Evolutionary conservation across 2,113 vertebrate species (phyloP).

Genomic region (Marmota flaviventris): DNA sequence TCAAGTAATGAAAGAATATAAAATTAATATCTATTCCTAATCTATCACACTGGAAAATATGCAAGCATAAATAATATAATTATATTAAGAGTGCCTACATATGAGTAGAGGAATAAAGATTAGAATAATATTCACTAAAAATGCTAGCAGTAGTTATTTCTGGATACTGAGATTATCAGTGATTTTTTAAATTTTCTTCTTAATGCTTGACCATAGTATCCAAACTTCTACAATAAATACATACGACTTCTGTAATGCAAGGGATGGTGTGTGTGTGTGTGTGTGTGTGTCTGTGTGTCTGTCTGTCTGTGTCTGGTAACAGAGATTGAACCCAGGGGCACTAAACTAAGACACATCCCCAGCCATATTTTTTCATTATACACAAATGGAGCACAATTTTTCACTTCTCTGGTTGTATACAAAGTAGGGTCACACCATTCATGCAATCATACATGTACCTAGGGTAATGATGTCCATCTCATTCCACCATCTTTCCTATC

Average conservation of each 20-base stretch:
- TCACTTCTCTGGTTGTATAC: no score
- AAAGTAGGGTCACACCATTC: no score
- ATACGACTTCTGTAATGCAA: background rate
- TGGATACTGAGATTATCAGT: background rate
- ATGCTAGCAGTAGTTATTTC: constrained; percentile 28
- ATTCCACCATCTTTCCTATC: no score
- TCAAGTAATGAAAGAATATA: constrained; percentile 44
- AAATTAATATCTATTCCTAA: constrained; percentile 47
- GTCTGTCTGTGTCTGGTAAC: no score
- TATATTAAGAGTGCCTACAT: constrained; percentile 27
- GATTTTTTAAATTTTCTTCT: background rate
- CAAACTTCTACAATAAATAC: constrained; percentile 11
- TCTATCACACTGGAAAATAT: constrained; percentile 46
- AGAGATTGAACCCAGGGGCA: no score
- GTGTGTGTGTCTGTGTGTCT: no score
- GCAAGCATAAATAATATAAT: constrained; percentile 1
- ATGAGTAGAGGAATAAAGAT: background rate
- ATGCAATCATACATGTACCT: no score
- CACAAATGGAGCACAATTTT: no score
- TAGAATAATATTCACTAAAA: background rate
- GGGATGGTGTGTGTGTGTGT: background rate
- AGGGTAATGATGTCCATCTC: no score
- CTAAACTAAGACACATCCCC: no score
- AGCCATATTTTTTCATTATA: no score
- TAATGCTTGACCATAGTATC: constrained; percentile 6